Conservation (phyloP, 1,140 invertebrate species). For the Drosophila bipectinata region DNA sequence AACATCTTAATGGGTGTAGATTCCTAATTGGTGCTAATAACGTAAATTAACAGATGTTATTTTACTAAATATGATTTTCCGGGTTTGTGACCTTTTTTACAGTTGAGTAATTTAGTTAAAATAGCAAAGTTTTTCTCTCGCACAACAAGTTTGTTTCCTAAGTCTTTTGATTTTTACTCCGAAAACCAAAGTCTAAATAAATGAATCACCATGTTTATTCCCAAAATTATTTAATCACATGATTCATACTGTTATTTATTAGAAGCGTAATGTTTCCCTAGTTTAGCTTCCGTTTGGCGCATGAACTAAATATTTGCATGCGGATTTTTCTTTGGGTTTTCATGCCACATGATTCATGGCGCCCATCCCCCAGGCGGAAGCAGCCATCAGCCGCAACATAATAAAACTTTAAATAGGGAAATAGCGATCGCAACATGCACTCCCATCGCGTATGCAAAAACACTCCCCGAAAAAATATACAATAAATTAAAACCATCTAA, state of each 20-base stretch:
- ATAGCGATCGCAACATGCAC: constrained; percentile 45
- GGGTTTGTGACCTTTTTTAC: background rate
- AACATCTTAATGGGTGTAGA: background rate
- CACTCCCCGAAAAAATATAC: constrained; percentile 30
- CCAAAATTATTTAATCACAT: background rate
- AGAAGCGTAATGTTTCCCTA: constrained; percentile 5
- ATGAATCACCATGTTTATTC: constrained; percentile 6
- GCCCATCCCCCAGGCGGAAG: constrained; percentile 32
- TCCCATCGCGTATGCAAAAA: constrained; percentile 40
- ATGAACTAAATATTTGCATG: constrained; percentile 38
- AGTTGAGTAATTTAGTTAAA: background rate
- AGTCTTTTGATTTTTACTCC: constrained; percentile 27
- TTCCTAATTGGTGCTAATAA: background rate
- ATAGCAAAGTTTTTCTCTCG: background rate
- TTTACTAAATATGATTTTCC: background rate
- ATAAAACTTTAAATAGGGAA: constrained; percentile 31
- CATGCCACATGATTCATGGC: constrained; percentile 32
- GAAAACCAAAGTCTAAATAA: background rate
- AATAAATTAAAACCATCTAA: constrained; percentile 23
- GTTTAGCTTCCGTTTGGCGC: background rate
- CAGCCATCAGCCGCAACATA: constrained; percentile 17
- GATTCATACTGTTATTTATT: constrained; percentile 15
- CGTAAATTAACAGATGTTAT: background rate
- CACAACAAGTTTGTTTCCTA: constrained; percentile 39
- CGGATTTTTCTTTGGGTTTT: constrained; percentile 35